Evolutionary conservation across 2,888 invertebrate species (phyloP).

Genomic region (Andrena camellia): DNA sequence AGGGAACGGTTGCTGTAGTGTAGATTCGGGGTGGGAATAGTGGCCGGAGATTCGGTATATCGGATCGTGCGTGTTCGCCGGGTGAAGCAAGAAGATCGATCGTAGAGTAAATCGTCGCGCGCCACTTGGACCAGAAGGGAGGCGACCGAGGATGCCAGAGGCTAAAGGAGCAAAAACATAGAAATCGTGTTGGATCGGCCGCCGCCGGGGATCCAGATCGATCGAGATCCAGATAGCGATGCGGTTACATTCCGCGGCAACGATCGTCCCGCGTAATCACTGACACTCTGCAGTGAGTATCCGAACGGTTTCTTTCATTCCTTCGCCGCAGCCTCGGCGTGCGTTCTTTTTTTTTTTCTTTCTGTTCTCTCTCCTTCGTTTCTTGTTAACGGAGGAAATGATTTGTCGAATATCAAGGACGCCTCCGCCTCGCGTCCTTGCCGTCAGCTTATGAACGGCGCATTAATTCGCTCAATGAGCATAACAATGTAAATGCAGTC

Average conservation of each 20-base stretch:
- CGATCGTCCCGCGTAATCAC: constrained; percentile 69
- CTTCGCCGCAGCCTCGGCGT: neutral
- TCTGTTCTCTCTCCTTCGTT: neutral
- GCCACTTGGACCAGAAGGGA: constrained; percentile 14
- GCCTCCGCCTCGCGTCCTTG: constrained; percentile 71
- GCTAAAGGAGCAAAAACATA: constrained; percentile 43
- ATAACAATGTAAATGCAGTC: constrained; percentile 68
- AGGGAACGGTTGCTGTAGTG: neutral
- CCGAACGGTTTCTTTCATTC: neutral
- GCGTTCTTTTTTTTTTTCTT: neutral
- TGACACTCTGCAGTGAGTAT: constrained; percentile 75
- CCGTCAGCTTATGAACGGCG: constrained; percentile 62
- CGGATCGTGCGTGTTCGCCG: neutral
- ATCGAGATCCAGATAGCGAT: constrained; percentile 64
- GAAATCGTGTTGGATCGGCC: constrained; percentile 33
- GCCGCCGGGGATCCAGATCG: constrained; percentile 29
- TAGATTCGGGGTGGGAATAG: neutral
- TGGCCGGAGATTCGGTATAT: neutral
- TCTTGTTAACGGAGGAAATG: constrained; percentile 30
- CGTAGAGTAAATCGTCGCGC: constrained; percentile 43
- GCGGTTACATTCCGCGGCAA: constrained; percentile 70
- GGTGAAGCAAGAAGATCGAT: constrained; percentile 17
- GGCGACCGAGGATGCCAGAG: constrained; percentile 43
- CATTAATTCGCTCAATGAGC: constrained; percentile 75
- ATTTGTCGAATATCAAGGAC: constrained; percentile 66